Evolutionary conservation across 2,797 vertebrate species (phyloP), one percentile per base, ranked within the genome.

Genomic region (Mormyrus hasselquistii): DNA sequence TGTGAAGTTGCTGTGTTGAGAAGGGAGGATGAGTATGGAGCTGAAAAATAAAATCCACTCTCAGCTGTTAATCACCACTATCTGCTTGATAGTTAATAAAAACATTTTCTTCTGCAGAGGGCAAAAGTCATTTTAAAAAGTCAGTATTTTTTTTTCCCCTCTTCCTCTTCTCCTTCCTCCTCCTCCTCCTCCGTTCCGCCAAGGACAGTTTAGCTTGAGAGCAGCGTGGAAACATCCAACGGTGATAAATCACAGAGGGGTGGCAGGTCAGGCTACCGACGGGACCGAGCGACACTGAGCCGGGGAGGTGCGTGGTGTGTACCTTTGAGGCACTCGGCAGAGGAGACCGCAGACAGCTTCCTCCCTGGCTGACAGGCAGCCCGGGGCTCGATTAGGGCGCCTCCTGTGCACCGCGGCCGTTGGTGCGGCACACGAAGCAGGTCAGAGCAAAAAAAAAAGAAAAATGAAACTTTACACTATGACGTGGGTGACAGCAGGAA

Each of bases 241-340:
- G 85, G 82, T 22, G 47, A 52, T 89, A 89, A 89, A 89, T 89
- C 88, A 65, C 79, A 47, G 88, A 89, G 82, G 59, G 82, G 25
- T 14, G 16, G 25, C 88, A 34, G 57, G 88, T 52, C 79, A 7
- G 88, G 29, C 29, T 34, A 34, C 29, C 29, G 29, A 34, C 7
- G 44, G 55, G 88, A 47, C 14, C 14, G 14, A 85, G 55, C 62
- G 57, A 52, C 55, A 50, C 44, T 69, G 79, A 89, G 57, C 29
- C 29, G 57, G 82, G 79, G 88, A 85, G 25, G 57, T 50, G 57
- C 44, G 55, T 9, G 25, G 22, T 1, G 41, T 22, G 82, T 53
- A 86, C 82, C 88, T 89, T 86, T 62, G 38, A 84, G 65, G 12
- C 62, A 25, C 89, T 55, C 62, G 6, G 86, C 65, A 82, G 38